phyloP scores from a whole-genome alignment of 1,140 invertebrate species.

The Eulimnadia texana region DNA sequence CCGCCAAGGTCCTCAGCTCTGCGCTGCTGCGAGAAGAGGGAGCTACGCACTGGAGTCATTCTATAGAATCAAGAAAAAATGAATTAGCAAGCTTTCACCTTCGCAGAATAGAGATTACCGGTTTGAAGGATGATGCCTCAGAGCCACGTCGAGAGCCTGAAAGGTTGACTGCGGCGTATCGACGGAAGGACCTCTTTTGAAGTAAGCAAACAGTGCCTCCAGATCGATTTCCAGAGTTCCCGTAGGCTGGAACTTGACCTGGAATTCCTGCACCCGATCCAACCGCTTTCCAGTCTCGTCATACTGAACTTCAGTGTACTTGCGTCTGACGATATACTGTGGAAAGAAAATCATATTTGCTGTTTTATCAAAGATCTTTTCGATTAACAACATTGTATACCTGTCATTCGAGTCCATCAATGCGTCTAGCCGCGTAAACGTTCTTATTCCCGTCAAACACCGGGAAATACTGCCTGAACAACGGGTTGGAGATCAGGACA shows the following conservation, averaged over 20 bases:
- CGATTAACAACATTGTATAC: conserved; percentile 19
- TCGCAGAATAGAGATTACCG: not conserved
- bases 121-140: conserved; percentile 36
- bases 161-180: conserved; percentile 45
- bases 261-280: conserved; percentile 38
- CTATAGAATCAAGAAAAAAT: not conserved
- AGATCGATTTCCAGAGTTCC: conserved; percentile 31
- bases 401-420: conserved; percentile 31
- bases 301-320: conserved; percentile 9
- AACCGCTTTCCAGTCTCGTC: conserved; percentile 30
- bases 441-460: conserved; percentile 60
- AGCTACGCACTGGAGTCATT: conserved; percentile 2
- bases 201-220: conserved; percentile 35
- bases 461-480: conserved; percentile 23
- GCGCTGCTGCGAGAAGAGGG: not conserved
- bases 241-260: conserved; percentile 37
- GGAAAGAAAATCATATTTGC: not conserved
- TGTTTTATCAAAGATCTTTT: not conserved
- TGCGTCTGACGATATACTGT: not conserved
- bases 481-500: not conserved
- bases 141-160: conserved; percentile 67
- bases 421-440: conserved; percentile 38
- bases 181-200: conserved; percentile 27
- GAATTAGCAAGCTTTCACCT: not conserved
- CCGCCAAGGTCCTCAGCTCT: conserved; percentile 32